A percentile compares a stretch with the other conserved stretches of the same genome.
These are phyloP conservation scores for Euzophera pinguis DNA, from an alignment of 2,888 invertebrate species.

Conservation along the genomic window DNA sequence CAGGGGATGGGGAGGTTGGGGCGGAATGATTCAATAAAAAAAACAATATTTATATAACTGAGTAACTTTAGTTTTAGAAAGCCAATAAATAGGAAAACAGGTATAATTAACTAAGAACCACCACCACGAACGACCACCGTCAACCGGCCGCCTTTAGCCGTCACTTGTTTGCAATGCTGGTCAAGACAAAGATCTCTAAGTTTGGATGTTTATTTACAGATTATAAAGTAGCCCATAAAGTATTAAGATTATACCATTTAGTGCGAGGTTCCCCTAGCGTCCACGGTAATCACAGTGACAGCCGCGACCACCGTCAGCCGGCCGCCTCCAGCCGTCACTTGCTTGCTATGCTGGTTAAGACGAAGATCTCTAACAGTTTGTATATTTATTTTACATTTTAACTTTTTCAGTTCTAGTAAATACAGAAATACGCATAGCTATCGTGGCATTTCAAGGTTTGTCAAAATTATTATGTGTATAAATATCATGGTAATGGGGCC, in stretches of 20 bases:
- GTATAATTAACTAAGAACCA: too few species aligned
- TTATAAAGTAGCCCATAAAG: too few species aligned
- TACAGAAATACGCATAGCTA: too few species aligned
- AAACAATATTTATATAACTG: not conserved
- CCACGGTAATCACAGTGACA: not conserved
- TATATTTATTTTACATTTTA: not conserved
- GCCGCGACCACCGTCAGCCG: not conserved
- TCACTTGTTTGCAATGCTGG: not conserved
- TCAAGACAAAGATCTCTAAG: not conserved
- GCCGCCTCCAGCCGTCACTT: not conserved
- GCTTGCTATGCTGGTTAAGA: not conserved
- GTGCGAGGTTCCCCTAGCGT: not conserved
- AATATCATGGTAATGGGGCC: too few species aligned
- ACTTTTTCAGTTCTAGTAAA: too few species aligned
- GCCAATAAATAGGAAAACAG: too few species aligned
- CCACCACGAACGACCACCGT: not conserved
- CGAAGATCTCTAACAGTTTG: not conserved
- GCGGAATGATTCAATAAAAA: conserved; percentile 13
- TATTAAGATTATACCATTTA: not conserved
- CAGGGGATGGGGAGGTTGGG: conserved; percentile 35
- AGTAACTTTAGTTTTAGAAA: not conserved
- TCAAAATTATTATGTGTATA: too few species aligned
- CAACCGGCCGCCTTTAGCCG: not conserved
- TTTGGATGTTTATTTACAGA: not conserved
- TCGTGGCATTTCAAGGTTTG: too few species aligned